Evolutionary conservation across 2,797 vertebrate genomes (phyloP), one percentile per base, ranked within the genome.

Genomic region (Ataeniobius toweri): DNA sequence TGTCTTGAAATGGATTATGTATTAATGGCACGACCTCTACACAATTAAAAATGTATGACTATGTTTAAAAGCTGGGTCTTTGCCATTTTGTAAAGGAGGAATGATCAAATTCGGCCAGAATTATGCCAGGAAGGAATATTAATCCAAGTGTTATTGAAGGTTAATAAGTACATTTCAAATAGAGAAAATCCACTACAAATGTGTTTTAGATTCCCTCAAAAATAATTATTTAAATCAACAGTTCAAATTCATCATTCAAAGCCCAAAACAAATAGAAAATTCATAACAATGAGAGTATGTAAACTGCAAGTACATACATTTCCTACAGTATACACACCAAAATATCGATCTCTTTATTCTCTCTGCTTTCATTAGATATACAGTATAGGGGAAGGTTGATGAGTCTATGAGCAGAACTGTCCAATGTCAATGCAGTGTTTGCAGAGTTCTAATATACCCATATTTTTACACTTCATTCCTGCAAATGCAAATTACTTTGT

Each of bases 141-240:
- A n/a, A 24, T 24, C 39, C 10, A 14, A n/a, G 13, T 44, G 39
- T 2, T 44, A 44, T 68, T 1, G 41, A 5, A 5, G 67, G 67
- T 69, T 12, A 44, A 69, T 69, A 22, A n/a, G 2, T 68, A 69
- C 46, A 69, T 69, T 69, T 68, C 24, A 24, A 68, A 69, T 58
- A 8, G 65, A 44, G 1, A 68, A 20, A 68, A 68, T 46, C 14
- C 1, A 46, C 39, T 68, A 13, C 13, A 69, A 14, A 68, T 68
- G 22, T 46, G 44, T 46, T 46, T 46, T 53, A 5, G 3, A 22
- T 3, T 55, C 20, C 3, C 6, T 55, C 53, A 55, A 39, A 39
- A 39, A 39, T 39, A 39, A 39, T 36, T 63, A 63, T 63, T 31
- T 7, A 31, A 41, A 20, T 67, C 44, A 12, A 59, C 10, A 28